These are phyloP conservation scores for Ceratina calcarata DNA, from an alignment of 1,140 invertebrate genomes.

Conservation along the genomic window DNA sequence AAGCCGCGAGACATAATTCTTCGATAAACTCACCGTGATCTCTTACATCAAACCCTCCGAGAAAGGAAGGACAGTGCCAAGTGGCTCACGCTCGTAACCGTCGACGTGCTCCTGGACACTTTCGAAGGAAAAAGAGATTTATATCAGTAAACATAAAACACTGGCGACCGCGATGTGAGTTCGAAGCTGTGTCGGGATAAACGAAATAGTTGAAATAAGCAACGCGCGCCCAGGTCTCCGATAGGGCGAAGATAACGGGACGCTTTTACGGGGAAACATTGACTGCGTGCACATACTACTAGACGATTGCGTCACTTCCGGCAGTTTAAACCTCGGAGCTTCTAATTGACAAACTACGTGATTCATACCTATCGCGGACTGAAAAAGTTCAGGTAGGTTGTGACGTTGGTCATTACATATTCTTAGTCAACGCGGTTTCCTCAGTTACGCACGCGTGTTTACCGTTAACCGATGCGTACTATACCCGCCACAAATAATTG, in stretches of 20 bases:
- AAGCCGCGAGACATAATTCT: slow-evolving; percentile 21
- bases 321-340: slow-evolving; percentile 36
- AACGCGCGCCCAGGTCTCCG: not conserved
- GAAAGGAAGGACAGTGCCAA: slow-evolving; percentile 46
- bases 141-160: slow-evolving; percentile 22
- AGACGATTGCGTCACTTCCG: slow-evolving; percentile 47
- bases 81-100: slow-evolving; percentile 28
- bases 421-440: slow-evolving; percentile 12
- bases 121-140: slow-evolving; percentile 4
- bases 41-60: slow-evolving; percentile 18
- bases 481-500: not conserved
- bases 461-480: slow-evolving; percentile 7
- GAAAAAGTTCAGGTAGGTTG: slow-evolving; percentile 48
- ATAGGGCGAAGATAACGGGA: slow-evolving; percentile 42
- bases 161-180: slow-evolving; percentile 18
- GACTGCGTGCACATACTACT: slow-evolving; percentile 36
- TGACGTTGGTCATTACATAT: slow-evolving; percentile 41
- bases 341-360: slow-evolving; percentile 53
- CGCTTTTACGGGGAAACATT: slow-evolving; percentile 41
- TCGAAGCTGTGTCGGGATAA: slow-evolving; percentile 22
- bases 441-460: slow-evolving; percentile 17
- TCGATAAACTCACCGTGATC: slow-evolving; percentile 33
- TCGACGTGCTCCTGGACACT: slow-evolving; percentile 20
- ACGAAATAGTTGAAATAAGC: slow-evolving; percentile 27
- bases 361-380: slow-evolving; percentile 43